phyloP scores from a whole-genome alignment of 2,797 vertebrate species.

The Cheirogaleus major region DNA sequence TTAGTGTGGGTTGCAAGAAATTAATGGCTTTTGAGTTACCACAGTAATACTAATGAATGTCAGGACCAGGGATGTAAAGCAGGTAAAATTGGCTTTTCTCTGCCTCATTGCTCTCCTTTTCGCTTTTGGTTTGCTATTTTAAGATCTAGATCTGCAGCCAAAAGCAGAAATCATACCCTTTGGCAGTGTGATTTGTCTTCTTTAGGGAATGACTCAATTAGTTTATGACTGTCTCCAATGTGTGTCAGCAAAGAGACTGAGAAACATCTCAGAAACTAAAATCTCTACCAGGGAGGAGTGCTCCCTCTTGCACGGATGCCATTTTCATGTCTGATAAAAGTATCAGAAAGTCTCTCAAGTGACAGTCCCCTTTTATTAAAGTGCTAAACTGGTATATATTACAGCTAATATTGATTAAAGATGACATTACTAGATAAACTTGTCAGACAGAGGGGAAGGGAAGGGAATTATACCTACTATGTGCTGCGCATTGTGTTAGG shows the following conservation, averaged over 20 bases:
- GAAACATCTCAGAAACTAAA: conserved; percentile 30
- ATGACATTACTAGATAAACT: not conserved
- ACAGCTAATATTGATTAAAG: not conserved
- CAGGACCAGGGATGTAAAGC: conserved; percentile 75
- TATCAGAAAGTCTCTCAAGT: not conserved
- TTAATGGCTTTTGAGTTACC: conserved; percentile 87
- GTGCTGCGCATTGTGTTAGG: not conserved
- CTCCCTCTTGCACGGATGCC: not conserved
- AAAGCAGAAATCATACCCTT: conserved; percentile 52
- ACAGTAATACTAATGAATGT: conserved; percentile 86
- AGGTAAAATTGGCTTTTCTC: conserved; percentile 80
- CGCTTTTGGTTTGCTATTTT: conserved; percentile 71
- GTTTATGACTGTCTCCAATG: conserved; percentile 48
- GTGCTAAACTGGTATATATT: not conserved
- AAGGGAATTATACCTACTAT: not conserved
- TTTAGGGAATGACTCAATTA: conserved; percentile 48
- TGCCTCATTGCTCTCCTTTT: conserved; percentile 44
- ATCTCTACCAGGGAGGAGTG: not conserved
- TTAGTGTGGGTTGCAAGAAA: conserved; percentile 91
- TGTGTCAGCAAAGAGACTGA: conserved; percentile 43
- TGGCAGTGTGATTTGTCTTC: conserved; percentile 60
- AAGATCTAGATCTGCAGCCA: conserved; percentile 67
- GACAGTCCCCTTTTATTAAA: conserved; percentile 20
- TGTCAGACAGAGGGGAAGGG: not conserved
- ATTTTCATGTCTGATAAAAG: not conserved